Evolutionary conservation across 2,888 invertebrate genomes (phyloP), one percentile per base, ranked within the genome.

Genomic region (Cylloceria caligata): DNA sequence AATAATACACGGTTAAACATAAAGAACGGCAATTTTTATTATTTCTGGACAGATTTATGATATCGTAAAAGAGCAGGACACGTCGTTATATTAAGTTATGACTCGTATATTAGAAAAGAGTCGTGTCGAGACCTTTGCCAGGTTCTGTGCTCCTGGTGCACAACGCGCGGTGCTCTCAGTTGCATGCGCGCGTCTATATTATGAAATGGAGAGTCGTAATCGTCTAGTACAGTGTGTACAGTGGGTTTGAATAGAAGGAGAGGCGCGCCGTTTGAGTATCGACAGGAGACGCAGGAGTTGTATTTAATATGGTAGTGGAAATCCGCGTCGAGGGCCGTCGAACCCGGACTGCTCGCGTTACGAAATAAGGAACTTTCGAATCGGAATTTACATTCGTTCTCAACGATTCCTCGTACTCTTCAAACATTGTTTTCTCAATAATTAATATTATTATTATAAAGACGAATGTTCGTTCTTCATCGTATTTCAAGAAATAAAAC

Each of bases 301-400:
- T 27, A 27, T 30, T 36, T 74, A 74, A 67, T 34, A 27, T 55
- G 39, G 55, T 30, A 45, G 52, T 83, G 71, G 75, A 76, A 83
- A 68, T 34, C 27, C 9, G 52, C 75, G 62, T n/a, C 60, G 62
- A 9, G 69, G 90, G 89, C 83, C 89, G 83, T 89, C 89, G 90
- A 90, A 90, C 89, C 87, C 89, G 86, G 89, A 86, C 86, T 86
- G 87, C 84, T 87, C 88, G 83, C 86, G 80, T 90, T 90, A 88
- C 87, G 90, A 90, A 89, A 90, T 89, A 84, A 88, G 89, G 89
- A 90, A 90, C 90, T 90, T 87, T 86, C 86, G 52, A 86, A 85
- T 85, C 78, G 81, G 78, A 86, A 85, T 86, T 85, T 80, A 84
- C 84, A 83, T 80, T 84, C 81, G 75, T 77, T 83, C 76, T 81